These are phyloP conservation scores for Zosterops japonicus DNA, from an alignment of 2,113 vertebrate species.

Conservation along the genomic window DNA sequence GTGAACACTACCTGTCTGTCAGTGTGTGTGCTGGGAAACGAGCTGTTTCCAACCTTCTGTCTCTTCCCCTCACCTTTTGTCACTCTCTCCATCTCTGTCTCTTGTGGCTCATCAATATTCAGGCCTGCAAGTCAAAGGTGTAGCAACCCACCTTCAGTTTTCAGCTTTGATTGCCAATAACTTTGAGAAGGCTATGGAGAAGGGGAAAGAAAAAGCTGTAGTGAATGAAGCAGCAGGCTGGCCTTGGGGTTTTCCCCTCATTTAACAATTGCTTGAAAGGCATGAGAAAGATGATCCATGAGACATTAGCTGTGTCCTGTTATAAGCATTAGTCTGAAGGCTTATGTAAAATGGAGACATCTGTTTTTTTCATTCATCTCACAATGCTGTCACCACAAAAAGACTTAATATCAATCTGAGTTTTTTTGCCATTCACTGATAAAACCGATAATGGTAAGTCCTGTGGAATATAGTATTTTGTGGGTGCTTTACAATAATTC, in stretches of 20 bases:
- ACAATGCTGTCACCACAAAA: not conserved
- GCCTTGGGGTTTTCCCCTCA: not conserved
- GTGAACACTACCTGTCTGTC: slow-evolving; percentile 84
- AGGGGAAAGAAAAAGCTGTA: not conserved
- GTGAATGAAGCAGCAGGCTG: not conserved
- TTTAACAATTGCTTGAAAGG: slow-evolving; percentile 8
- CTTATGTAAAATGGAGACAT: slow-evolving; percentile 12
- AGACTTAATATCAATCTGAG: not conserved
- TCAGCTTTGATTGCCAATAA: slow-evolving; percentile 55
- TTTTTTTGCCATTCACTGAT: not conserved
- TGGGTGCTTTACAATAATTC: not conserved
- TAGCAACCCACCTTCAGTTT: slow-evolving; percentile 71
- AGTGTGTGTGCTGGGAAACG: slow-evolving; percentile 88
- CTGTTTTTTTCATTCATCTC: slow-evolving; percentile 35
- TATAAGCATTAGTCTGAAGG: slow-evolving; percentile 17
- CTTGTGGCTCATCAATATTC: slow-evolving; percentile 75
- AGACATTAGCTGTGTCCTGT: slow-evolving; percentile 44
- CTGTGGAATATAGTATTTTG: not conserved
- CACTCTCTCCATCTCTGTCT: slow-evolving; percentile 69
- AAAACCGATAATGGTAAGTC: not conserved
- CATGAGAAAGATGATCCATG: not conserved
- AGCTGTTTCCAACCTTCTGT: slow-evolving; percentile 69
- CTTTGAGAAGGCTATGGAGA: not conserved
- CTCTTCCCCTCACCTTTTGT: slow-evolving; percentile 60
- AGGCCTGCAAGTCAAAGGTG: slow-evolving; percentile 81